Percentiles rank a stretch among this genome's conserved stretches.
phyloP scores from a whole-genome alignment of 2,888 invertebrate species.

The Hoplodrina blanda region DNA sequence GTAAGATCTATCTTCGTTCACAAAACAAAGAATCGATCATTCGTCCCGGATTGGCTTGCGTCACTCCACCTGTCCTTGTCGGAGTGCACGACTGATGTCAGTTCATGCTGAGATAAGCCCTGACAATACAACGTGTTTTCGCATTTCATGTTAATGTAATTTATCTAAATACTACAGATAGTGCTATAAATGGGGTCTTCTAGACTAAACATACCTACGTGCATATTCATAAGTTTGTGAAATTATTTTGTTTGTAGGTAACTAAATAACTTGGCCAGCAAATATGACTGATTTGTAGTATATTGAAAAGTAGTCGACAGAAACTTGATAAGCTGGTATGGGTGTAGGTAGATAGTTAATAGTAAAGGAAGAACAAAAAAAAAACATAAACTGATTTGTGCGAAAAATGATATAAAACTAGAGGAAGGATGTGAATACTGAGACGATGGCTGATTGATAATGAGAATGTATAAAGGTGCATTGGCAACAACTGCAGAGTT shows the following conservation, averaged over 20 bases:
- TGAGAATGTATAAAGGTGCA: neutral
- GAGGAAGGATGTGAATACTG: neutral
- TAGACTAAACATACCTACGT: constrained; percentile 25
- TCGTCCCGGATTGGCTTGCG: constrained; percentile 49
- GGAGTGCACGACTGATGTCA: constrained; percentile 55
- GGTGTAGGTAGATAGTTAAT: neutral
- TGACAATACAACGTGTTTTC: constrained; percentile 57
- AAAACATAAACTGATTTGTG: neutral
- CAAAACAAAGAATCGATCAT: constrained; percentile 58
- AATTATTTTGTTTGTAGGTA: neutral
- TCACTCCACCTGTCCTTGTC: constrained; percentile 55
- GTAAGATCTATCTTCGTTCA: constrained; percentile 58
- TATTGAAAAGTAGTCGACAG: neutral
- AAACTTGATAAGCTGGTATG: neutral
- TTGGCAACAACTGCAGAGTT: neutral
- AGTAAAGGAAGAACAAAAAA: neutral
- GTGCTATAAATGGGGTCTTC: constrained; percentile 11
- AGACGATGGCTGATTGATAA: neutral
- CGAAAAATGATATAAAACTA: neutral
- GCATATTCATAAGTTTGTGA: constrained; percentile 10
- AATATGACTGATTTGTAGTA: neutral
- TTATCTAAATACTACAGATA: constrained; percentile 42
- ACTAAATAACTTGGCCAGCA: neutral
- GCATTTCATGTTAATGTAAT: constrained; percentile 45
- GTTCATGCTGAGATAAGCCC: constrained; percentile 52